Percentiles rank a stretch among this genome's conserved stretches.
phyloP scores from a whole-genome alignment of 2,797 vertebrate species.

The Mormyrops boulengeri region DNA sequence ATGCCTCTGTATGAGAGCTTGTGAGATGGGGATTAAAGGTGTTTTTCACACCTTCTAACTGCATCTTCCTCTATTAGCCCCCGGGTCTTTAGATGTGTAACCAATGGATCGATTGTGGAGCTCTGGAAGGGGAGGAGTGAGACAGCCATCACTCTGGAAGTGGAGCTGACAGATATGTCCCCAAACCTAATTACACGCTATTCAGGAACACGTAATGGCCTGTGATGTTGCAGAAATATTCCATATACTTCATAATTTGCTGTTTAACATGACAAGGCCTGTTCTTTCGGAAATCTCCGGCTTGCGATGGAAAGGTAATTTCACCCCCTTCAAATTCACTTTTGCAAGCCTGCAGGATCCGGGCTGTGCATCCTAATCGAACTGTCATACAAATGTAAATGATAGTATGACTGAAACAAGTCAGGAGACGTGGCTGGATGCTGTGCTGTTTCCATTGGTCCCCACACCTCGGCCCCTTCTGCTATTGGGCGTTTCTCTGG shows the following conservation, averaged over 20 bases:
- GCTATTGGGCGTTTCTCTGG: constrained; percentile 32
- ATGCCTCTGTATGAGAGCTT: background rate
- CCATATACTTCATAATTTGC: constrained; percentile 33
- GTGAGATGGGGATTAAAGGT: background rate
- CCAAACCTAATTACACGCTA: constrained; percentile 34
- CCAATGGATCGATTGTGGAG: background rate
- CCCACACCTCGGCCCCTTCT: background rate
- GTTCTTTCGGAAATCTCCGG: constrained; percentile 30
- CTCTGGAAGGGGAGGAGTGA: background rate
- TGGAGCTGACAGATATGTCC: constrained; percentile 22
- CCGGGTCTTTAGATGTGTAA: background rate
- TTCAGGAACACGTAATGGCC: constrained; percentile 34
- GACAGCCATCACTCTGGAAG: constrained; percentile 3
- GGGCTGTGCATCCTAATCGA: constrained; percentile 24
- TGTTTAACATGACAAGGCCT: constrained; percentile 28
- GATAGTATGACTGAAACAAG: constrained; percentile 29
- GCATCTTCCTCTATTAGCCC: background rate
- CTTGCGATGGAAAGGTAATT: constrained; percentile 27
- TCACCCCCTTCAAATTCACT: constrained; percentile 32
- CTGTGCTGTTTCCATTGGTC: constrained; percentile 18
- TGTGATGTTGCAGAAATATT: constrained; percentile 30
- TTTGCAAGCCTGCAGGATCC: constrained; percentile 24
- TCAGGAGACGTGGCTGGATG: constrained; percentile 31
- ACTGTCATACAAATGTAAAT: constrained; percentile 34
- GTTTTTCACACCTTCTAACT: background rate